Conservation (phyloP, 1,140 invertebrate genomes). For the Colletes latitarsis region DNA sequence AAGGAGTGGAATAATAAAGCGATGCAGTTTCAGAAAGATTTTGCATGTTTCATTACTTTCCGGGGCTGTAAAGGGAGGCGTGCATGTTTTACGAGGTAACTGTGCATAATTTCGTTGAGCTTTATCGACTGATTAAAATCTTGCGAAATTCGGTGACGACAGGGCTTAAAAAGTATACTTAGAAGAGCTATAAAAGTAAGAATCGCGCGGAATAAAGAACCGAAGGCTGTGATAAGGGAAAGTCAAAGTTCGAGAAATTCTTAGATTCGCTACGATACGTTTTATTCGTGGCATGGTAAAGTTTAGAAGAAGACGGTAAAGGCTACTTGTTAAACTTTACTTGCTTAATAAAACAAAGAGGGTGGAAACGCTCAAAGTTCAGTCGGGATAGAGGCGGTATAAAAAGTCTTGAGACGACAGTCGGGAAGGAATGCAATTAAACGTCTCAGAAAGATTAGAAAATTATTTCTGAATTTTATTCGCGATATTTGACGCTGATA, state of each 20-base stretch:
- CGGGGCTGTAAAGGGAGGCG: not conserved
- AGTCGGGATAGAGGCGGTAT: not conserved
- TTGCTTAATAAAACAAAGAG: not conserved
- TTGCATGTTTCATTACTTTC: no score
- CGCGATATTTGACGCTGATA: no score
- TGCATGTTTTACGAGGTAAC: not conserved
- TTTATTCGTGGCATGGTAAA: not conserved
- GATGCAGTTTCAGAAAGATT: conserved; percentile 25
- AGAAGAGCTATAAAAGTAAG: not conserved
- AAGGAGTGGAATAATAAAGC: no score
- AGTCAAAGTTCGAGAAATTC: not conserved
- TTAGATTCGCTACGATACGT: not conserved
- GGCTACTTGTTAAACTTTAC: not conserved
- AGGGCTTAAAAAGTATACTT: conserved; percentile 3
- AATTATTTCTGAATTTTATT: not conserved
- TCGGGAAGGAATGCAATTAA: not conserved
- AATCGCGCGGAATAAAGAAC: not conserved
- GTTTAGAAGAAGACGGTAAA: not conserved
- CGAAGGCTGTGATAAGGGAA: not conserved
- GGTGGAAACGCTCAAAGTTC: not conserved
- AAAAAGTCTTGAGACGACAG: not conserved
- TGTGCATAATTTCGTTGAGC: not conserved
- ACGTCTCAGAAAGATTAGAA: not conserved
- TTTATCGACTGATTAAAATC: conserved; percentile 53
- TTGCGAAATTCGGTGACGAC: not conserved